Evolutionary conservation across 2,113 vertebrate genomes (phyloP).

Genomic region (Dasyprocta punctata): DNA sequence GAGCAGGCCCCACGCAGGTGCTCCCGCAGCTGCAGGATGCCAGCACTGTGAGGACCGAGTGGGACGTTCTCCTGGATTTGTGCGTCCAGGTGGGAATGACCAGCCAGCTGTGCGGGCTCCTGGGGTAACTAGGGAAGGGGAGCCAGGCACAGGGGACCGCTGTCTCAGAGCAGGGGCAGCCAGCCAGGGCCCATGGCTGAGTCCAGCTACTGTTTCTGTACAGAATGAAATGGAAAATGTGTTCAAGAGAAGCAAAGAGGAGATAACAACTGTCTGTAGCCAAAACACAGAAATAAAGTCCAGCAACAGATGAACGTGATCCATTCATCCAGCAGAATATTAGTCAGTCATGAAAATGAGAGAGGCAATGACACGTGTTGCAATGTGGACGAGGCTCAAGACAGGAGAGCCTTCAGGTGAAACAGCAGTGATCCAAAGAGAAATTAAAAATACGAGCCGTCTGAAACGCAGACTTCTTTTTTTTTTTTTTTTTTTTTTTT

Average conservation of each 20-base stretch:
- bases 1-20: background rate
- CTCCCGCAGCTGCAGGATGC: too few species aligned
- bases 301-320: background rate
- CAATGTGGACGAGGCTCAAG: too few species aligned
- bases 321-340: background rate
- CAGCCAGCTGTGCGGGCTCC: background rate
- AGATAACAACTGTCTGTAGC: background rate
- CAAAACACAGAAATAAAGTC: background rate
- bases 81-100: background rate
- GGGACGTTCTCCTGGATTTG: background rate
- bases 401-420: too few species aligned
- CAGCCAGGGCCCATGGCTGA: background rate
- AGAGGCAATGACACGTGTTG: background rate
- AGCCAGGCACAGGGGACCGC: background rate
- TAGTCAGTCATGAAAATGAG: background rate
- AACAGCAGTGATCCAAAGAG: too few species aligned
- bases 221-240: background rate
- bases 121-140: background rate
- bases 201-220: background rate
- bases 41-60: background rate
- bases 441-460: background rate
- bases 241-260: background rate
- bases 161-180: background rate
- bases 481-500: too few species aligned
- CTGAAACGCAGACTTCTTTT: background rate